Evolutionary conservation across 2,113 vertebrate genomes (phyloP).

Genomic region (Triplophysa dalaica): DNA sequence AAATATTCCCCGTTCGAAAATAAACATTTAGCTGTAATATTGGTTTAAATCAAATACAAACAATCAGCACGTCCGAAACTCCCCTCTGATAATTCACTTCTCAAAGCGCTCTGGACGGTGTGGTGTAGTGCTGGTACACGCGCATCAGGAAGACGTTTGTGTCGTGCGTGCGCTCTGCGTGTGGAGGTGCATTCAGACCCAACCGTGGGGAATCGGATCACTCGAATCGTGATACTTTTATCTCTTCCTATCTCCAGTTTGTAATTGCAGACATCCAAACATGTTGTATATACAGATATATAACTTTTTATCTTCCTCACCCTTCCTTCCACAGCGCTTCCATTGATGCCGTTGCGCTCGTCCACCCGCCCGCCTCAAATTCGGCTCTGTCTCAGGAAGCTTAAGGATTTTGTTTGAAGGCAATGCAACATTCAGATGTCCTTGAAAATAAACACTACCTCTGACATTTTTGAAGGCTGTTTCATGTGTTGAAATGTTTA

Average conservation of each 20-base stretch:
- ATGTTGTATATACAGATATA: constrained; percentile 61
- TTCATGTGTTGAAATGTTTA: constrained; percentile 31
- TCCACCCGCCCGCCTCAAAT: neutral
- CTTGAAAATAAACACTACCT: constrained; percentile 36
- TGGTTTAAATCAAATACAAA: constrained; percentile 22
- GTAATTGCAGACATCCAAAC: constrained; percentile 77
- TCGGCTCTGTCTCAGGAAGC: neutral
- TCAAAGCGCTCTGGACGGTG: neutral
- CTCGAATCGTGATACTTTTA: constrained; percentile 68
- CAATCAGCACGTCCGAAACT: constrained; percentile 16
- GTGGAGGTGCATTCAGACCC: constrained; percentile 68
- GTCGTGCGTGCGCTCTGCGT: constrained; percentile 70
- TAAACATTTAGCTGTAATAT: constrained; percentile 21
- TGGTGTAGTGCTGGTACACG: neutral
- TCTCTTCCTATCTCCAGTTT: constrained; percentile 65
- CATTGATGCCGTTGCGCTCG: neutral
- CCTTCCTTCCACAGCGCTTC: constrained; percentile 21
- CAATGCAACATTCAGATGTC: constrained; percentile 6
- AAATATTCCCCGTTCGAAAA: constrained; percentile 15
- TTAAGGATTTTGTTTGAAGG: neutral
- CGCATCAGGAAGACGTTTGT: constrained; percentile 39
- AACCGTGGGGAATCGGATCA: constrained; percentile 64
- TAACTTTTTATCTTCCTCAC: constrained; percentile 33
- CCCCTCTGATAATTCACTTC: constrained; percentile 22
- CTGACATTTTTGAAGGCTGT: constrained; percentile 24